A percentile compares a stretch with the other conserved stretches of the same genome.
These are phyloP conservation scores for Hydrozoanthus gracilis DNA, from an alignment of 92 coral and sea anemone genomes.

Conservation along the genomic window DNA sequence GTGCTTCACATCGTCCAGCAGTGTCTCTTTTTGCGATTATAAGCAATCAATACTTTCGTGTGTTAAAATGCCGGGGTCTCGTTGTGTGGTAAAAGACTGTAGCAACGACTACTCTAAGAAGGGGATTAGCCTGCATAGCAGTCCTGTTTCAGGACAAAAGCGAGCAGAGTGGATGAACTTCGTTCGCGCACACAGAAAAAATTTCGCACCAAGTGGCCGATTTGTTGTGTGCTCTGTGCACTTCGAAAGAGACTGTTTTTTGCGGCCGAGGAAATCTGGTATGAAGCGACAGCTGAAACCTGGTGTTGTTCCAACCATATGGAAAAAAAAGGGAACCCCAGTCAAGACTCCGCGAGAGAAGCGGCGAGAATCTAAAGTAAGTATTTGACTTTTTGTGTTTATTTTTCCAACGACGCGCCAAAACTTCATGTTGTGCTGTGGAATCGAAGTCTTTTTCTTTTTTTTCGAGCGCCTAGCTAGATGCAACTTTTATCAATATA, in stretches of 20 bases:
- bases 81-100: not conserved
- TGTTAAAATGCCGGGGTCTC: conserved; percentile 3
- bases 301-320: conserved; percentile 17
- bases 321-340: not conserved
- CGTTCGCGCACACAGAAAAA: not conserved
- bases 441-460: not conserved
- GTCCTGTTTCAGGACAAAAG: conserved; percentile 3
- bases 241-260: not conserved
- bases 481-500: not conserved
- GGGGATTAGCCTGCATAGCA: conserved; percentile 9
- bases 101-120: not conserved
- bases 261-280: not conserved
- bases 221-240: conserved; percentile 13
- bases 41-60: not conserved
- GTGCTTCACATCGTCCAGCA: too few relatives aligned
- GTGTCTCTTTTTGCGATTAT: not conserved
- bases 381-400: too few relatives aligned
- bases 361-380: conserved; percentile 7
- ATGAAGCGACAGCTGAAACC: not conserved
- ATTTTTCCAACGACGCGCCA: not conserved
- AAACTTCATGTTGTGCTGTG: not conserved
- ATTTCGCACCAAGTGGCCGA: conserved; percentile 2
- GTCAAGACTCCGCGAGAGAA: conserved; percentile 12
- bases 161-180: conserved; percentile 2
- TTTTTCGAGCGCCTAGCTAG: not conserved